Evolutionary conservation across 2,888 invertebrate species (phyloP).

Genomic region (Miltochrista miniata): DNA sequence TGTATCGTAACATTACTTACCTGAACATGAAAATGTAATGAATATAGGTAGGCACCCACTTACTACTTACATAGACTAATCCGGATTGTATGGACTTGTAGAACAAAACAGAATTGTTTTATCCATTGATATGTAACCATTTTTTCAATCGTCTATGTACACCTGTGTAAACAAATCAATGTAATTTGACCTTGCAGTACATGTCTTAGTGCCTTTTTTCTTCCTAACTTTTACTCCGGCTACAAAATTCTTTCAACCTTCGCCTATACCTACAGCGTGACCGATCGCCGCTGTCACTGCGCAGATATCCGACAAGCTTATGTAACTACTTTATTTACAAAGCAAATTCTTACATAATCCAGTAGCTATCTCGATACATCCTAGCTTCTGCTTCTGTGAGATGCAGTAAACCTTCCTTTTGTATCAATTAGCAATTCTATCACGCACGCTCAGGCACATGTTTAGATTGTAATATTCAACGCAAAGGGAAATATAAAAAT

Average conservation of each 20-base stretch:
- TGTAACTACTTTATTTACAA: slow-evolving; percentile 13
- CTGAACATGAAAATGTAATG: too few relatives aligned
- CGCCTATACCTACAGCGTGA: slow-evolving; percentile 8
- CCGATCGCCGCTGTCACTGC: slow-evolving; percentile 8
- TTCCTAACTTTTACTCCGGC: slow-evolving; percentile 15
- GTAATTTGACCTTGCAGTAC: slow-evolving; percentile 14
- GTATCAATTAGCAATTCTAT: slow-evolving; percentile 23
- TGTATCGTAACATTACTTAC: too few relatives aligned
- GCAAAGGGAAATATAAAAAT: slow-evolving; percentile 20
- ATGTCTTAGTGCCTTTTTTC: slow-evolving; percentile 14
- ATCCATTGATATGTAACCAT: slow-evolving; percentile 23
- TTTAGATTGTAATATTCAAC: slow-evolving; percentile 13
- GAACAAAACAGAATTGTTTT: slow-evolving; percentile 6
- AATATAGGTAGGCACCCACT: too few relatives aligned
- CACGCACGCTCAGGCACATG: slow-evolving; percentile 22
- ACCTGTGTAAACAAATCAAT: slow-evolving; percentile 26
- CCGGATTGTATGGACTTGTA: too few relatives aligned
- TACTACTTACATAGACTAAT: too few relatives aligned
- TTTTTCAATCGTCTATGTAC: slow-evolving; percentile 31
- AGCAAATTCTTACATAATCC: slow-evolving; percentile 23
- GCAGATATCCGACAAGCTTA: slow-evolving; percentile 14
- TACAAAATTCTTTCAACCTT: slow-evolving; percentile 11
- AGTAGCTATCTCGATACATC: slow-evolving; percentile 2
- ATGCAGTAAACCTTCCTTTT: slow-evolving; percentile 19
- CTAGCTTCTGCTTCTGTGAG: slow-evolving; percentile 23